These are phyloP conservation scores for Sebastes aleutianus DNA, from an alignment of 2,797 vertebrate genomes.

Conservation along the genomic window DNA sequence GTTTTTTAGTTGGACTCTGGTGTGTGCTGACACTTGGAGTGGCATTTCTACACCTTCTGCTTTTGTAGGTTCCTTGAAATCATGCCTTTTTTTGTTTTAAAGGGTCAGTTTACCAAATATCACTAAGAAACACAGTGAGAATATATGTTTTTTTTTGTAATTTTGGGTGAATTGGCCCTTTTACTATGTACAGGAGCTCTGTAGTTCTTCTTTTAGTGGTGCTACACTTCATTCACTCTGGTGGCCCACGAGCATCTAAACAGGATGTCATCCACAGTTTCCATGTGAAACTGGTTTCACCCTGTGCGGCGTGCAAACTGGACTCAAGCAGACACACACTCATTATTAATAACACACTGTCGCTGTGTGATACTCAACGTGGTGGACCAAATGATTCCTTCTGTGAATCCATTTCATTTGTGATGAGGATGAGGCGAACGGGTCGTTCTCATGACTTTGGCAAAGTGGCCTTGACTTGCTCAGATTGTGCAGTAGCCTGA, in stretches of 20 bases:
- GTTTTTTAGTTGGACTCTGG: background rate
- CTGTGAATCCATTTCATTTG: conserved; percentile 15
- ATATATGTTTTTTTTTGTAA: background rate
- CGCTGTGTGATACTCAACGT: background rate
- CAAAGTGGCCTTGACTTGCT: conserved; percentile 49
- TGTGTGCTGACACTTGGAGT: background rate
- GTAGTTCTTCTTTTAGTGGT: conserved; percentile 9
- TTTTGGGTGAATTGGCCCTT: conserved; percentile 30
- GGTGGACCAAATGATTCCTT: conserved; percentile 50
- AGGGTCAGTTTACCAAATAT: conserved; percentile 16
- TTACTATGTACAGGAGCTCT: background rate
- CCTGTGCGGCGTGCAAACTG: background rate
- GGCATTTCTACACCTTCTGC: background rate
- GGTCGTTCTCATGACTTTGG: background rate
- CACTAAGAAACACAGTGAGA: background rate
- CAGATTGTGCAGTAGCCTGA: background rate
- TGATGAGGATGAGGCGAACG: background rate
- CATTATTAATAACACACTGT: background rate
- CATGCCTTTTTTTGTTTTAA: background rate
- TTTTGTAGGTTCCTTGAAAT: conserved; percentile 4
- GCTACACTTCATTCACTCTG: background rate
- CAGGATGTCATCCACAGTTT: conserved; percentile 12
- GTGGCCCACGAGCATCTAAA: background rate
- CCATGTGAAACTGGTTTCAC: background rate
- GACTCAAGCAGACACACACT: background rate